Conservation (phyloP, 2,888 invertebrate species). For the Dendrolimus houi region DNA sequence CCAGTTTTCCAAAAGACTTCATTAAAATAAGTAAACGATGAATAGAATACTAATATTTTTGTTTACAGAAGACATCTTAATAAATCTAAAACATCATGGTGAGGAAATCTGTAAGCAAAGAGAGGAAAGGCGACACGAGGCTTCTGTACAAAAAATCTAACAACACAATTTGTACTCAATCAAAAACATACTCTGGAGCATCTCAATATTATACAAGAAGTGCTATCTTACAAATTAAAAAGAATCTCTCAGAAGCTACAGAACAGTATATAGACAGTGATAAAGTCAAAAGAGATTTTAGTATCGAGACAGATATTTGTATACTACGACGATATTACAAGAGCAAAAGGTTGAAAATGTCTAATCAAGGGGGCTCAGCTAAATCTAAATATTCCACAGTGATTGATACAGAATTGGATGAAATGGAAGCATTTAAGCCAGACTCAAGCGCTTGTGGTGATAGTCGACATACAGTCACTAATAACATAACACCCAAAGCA, state of each 20-base stretch:
- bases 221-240: slow-evolving; percentile 30
- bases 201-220: slow-evolving; percentile 33
- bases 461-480: slow-evolving; percentile 20
- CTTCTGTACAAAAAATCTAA: slow-evolving; percentile 47
- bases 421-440: slow-evolving; percentile 27
- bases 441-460: slow-evolving; percentile 43
- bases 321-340: slow-evolving; percentile 42
- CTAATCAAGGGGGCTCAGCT: slow-evolving; percentile 19
- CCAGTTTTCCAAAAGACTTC: background rate
- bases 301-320: slow-evolving; percentile 57
- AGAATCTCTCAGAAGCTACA: slow-evolving; percentile 24
- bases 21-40: slow-evolving; percentile 23
- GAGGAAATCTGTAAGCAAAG: slow-evolving; percentile 36
- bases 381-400: slow-evolving; percentile 36
- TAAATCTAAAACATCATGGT: slow-evolving; percentile 3
- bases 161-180: slow-evolving; percentile 28
- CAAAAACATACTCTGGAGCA: slow-evolving; percentile 37
- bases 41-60: slow-evolving; percentile 57
- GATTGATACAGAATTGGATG: slow-evolving; percentile 29
- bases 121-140: slow-evolving; percentile 26
- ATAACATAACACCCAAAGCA: slow-evolving; percentile 15
- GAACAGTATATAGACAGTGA: slow-evolving; percentile 25
- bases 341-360: slow-evolving; percentile 31
- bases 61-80: slow-evolving; percentile 47
- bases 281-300: slow-evolving; percentile 46